Evolutionary conservation across 2,113 vertebrate species (phyloP), one percentile per base, ranked within the genome.

Genomic region (Furnarius figulus): DNA sequence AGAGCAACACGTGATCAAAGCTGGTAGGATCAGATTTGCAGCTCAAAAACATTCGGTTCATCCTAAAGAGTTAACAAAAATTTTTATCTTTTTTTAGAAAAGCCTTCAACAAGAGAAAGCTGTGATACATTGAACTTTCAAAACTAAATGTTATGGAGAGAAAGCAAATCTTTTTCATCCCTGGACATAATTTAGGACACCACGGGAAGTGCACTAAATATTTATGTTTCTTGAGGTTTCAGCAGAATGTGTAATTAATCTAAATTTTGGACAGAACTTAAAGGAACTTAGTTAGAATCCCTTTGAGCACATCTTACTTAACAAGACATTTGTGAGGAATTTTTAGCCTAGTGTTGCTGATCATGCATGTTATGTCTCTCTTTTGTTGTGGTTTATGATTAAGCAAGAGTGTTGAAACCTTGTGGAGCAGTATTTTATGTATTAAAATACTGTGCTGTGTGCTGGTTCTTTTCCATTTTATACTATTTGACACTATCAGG

Each of bases 391-490:
- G 46, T 87, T 68, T 97, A 50, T 68, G 73, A 89, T 90, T 65
- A 93, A 77, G 70, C 31, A 91, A 61, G 27, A 80, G 46, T 77
- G 55, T 66, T 95, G 85, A 97, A 97, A 90, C 18, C 23, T 85
- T 76, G 33, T 94, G 65, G 95, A 95, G 59, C 67, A 95, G 47
- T 85, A 85, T 93, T 91, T 94, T 89, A 94, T 86, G 39, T 92
- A 68, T 93, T 97, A 89, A 94, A 97, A 95, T 92, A 67, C 55
- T 61, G 93, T 91, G 65, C 55, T 61, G 27, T 85, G n/a, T 96
- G 19, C 17, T 71, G 70, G 25, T 73, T 86, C 42, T 91, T 96
- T 68, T 93, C 67, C 63, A 35, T 82, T 81, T 94, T 82, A 61
- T 75, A 85, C 56, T 67, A 84, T 85, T 90, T 94, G 87, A 95